Evolutionary conservation across 2,888 invertebrate genomes (phyloP), one percentile per base, ranked within the genome.

Genomic region (Nomada fucata): DNA sequence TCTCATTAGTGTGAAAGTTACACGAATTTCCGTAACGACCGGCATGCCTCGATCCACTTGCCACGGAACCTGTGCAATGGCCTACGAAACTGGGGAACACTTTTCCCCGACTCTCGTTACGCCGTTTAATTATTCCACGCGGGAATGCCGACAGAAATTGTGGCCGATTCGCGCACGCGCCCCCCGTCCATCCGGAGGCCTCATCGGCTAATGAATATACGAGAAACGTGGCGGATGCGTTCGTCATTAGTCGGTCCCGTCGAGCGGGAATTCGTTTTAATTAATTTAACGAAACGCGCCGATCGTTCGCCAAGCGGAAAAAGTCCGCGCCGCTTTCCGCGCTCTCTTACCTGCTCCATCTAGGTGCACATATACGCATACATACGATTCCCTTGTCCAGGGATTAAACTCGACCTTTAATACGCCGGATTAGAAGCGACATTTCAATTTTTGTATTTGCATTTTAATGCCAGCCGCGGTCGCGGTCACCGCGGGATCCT

Each of bases 21-120:
- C 10, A 11, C 77, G 78, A 80, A 82, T 84, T 82, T 72, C 60
- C 61, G 60, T 82, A 82, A 86, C 70, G 71, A 74, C 75, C 55
- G 42, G 11, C 42, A 42, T 53, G 29, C 52, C 44, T 61, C 61
- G 47, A 20, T 20, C 26, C 20, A 65, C 36, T 65, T 67, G 61
- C 79, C 23, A 53, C 65, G 47, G 42, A 64, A 76, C 55, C 53
- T 29, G 71, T 1, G 79, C 77, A 86, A 87, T 82, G 79, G 69
- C 75, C 64, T 47, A 42, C 52, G 61, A 68, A 76, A 23, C 63
- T 71, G 67, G 64, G 65, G 72, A 63, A 57, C 74, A 65, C 82
- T 82, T 74, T 64, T 67, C 68, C 47, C 15, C 18, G 47, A 53
- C 68, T 76, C 68, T 65, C 74, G 64, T 57, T 64, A 64, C 29